Evolutionary conservation across 2,113 vertebrate species (phyloP), one percentile per base, ranked within the genome.

Genomic region (Kobus ellipsiprymnus): DNA sequence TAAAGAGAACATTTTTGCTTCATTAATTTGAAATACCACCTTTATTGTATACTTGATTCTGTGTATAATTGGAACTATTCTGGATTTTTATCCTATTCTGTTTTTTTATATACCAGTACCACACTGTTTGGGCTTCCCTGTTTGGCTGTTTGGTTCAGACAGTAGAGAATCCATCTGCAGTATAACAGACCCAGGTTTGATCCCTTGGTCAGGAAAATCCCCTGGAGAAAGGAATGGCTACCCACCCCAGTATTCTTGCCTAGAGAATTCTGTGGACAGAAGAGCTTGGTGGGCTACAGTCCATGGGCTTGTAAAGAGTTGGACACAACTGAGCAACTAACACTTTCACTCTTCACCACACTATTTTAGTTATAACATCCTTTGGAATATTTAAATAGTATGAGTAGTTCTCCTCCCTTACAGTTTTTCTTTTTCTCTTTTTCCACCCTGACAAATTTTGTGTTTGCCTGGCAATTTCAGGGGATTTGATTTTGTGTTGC

Each of bases 1-100:
- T 95, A 44, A 71, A 89, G 93, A 93, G 55, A 60, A 7, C 12
- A 17, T 80, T 33, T 90, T 86, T 92, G n/a, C 36, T 29, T 30
- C 25, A 64, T 4, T 80, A 87, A 94, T 91, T 74, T 87, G 25
- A 93, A 52, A 50, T 40, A n/a, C 30, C 7, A n/a, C 90, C 46
- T 78, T 95, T 97, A 91, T 91, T 27, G 59, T 62, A 54, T 82
- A 33, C 48, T 96, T 94, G n/a, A 44, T 84, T 87, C 60, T 91
- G 0, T 94, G 16, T 85, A 10, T 74, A 80, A 33, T 90, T 83
- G 54, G 50, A 29, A 95, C 27, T 92, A 2, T 92, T 91, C 36
- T 96, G 50, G 19, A 77, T 40, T 84, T 97, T 46, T 82, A 15
- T 95, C 77, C n/a, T 91, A 7, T 89, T 91, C 67, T 81, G 36